Evolutionary conservation across 2,797 vertebrate genomes (phyloP), one percentile per base, ranked within the genome.

Genomic region (Oophaga sylvatica): DNA sequence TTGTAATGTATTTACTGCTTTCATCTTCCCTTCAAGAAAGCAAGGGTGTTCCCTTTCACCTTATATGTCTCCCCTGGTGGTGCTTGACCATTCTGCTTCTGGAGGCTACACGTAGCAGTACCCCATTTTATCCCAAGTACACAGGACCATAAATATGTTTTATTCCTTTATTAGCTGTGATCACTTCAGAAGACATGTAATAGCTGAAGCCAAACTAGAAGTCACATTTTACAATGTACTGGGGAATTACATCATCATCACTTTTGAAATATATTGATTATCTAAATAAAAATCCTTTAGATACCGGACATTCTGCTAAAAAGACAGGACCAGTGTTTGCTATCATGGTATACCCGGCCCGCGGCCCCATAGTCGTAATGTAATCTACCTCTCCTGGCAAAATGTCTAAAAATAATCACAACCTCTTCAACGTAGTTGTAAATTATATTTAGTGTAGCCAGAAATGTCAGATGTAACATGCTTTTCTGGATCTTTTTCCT

Each of bases 151-250:
- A 76, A 56, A 76, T 56, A 26, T 7, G 22, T 76, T 76, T 56
- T 76, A 76, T n/a, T 13, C 13, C n/a, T 56, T 26, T 76, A 76
- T 76, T 76, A 56, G 73, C 22, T n/a, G 73, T 26, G 45, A 76
- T 26, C 12, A 26, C 45, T 71, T 22, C 13, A 2, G 45, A 56
- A 76, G n/a, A 53, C 22, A 26, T 56, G 45, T 76, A 53, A 26
- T 48, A 22, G 48, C 26, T n/a, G 41, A 75, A 75, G 71, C 71
- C 41, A 10, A 75, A 75, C 19, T 13, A 22, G 20, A 20, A 48
- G 45, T 53, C 45, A 12, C 70, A n/a, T 75, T 56, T 26, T 53
- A 76, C 48, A n/a, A 4, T 76, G 12, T 22, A 13, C 71, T 22
- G 2, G 71, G 71, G 71, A 75, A 75, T 48, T 11, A n/a, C 10